Base-by-base conservation (phyloP, 2,113 vertebrate species). In the Sturnus vulgaris region DNA sequence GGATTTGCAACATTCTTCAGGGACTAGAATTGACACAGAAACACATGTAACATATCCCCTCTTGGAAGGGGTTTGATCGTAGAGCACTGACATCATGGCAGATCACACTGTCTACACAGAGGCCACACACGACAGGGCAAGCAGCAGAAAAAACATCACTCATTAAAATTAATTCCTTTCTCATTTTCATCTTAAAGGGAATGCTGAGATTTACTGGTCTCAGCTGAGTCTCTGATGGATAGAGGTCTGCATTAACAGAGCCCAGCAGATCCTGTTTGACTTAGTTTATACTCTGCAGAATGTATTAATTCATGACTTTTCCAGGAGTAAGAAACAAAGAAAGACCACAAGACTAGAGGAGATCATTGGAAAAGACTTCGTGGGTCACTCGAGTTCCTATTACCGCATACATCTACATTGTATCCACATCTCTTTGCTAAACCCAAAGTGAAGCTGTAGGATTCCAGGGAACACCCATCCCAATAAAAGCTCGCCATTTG, bases 91-190 rank as follows among this genome's bases (percentile, higher is more conserved):
- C 96, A 92, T 84, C 93, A 95, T 92, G 95, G 97, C 95, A 95
- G 91, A 97, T 94, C 92, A 88, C 86, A 95, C 91, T 76, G 95
- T 65, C 70, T 91, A 93, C 88, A 49, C 81, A 86, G 91, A 93
- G 94, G 94, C 95, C 72, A 0, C 92, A 59, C 77, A 91, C 30
- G 47, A 92, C 86, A 87, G 94, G 92, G 93, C 92, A 95, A 95
- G 93, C 75, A 39, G 84, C 75, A 75, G 90, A 76, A 92, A 90
- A 96, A 96, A 90, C 93, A 96, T 91, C 81, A 94, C 83, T 97
- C 96, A 97, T 97, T 97, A 98, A 97, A 97, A 97, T 97, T 97
- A 96, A 97, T 96, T 97, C 79, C 88, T 95, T 95, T 93, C 95
- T 96, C 77, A 86, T 97, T 97, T 97, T 97, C 92, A 94, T 96